Base-by-base conservation (phyloP, 2,113 vertebrate species). In the Sciurus niger region DNA sequence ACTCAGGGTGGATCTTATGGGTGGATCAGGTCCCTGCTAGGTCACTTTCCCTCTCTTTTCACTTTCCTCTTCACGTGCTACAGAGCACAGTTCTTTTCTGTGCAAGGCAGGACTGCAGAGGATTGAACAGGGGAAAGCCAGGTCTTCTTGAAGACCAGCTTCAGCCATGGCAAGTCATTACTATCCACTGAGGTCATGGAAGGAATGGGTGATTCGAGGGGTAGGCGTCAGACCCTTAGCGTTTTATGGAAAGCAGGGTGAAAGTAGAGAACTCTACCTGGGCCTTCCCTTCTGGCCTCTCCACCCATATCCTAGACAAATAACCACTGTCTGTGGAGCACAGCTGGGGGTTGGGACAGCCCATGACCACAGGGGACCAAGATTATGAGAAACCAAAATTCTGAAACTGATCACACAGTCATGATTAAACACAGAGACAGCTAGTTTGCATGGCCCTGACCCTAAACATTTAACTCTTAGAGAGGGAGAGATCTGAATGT, bases 111-210 rank as follows among this genome's bases (percentile, higher is more conserved):
- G 40, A 40, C 40, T 4, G 40, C 40, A 40, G 40, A 40, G 40
- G 40, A 40, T 40, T 40, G 40, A 40, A 40, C 40, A 40, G 40
- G 40, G 40, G 40, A 40, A 40, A 4, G 4, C 40, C 40, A 40
- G 40, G 40, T 40, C 40, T 40, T 40, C 40, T 40, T 40, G 40
- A 40, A 40, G 40, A 4, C 40, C 40, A 40, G 40, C 40, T 4
- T 40, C 40, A 40, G 40, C 40, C 40, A 40, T 40, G 40, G 40
- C 40, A 40, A 4, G 89, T 96, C 85, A 95, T 96, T 86, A 91
- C 73, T 74, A 77, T 17, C 30, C 53, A 48, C 53, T 96, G 92
- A 91, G 51, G 78, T 96, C 95, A 97, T 46, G 37, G 34, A 63
- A 76, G 55, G 78, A 94, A 89, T 12, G 60, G 73, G 14, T 82